Base-by-base conservation (phyloP, 2,888 invertebrate species). In the Operophtera brumata region DNA sequence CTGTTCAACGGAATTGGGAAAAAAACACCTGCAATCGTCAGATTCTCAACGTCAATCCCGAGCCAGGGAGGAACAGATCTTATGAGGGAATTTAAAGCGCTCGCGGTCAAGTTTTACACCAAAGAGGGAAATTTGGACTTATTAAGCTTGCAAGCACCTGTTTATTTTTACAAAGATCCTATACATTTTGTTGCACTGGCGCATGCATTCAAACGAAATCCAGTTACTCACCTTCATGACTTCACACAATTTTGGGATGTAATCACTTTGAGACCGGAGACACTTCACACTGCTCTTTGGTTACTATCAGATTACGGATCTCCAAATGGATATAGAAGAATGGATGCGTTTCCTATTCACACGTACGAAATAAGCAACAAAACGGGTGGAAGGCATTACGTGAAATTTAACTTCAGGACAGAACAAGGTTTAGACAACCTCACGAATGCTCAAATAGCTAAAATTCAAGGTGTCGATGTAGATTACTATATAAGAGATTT, bases 321-420 rank as follows among this genome's bases (percentile, higher is more conserved):
- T 60, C 97, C 98, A 0, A 95, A 97, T 78, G 97, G 97, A 7
- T 94, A 93, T 78, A 92, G 97, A 49, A 94, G 94, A 80, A 97
- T 98, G 96, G 94, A 98, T 70, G 95, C 94, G 26, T 98, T 96
- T 70, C 96, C 97, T 1, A 94, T 95, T 0, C 97, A 98, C 77
- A 96, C 97, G 0, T 98, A 96, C 80, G 97, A 97, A 79, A 78
- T 97, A 55, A 92, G 96, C 26, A 98, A 97, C 79, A 91, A 87
- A 45, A 80, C 93, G 1, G 93, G 94, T 0, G 92, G 94, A 54
- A 83, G 91, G 20, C 91, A 93, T 64, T 98, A 94, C 75, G 96
- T 95, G 59, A 97, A 96, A 90, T 98, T 97, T 86, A 97, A 97
- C 78, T 95, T 93, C 73, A 96, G 96, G 92, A 95, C 96, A 1